Conservation (phyloP, 2,888 invertebrate genomes). For the Pristionchus fissidentatus region DNA sequence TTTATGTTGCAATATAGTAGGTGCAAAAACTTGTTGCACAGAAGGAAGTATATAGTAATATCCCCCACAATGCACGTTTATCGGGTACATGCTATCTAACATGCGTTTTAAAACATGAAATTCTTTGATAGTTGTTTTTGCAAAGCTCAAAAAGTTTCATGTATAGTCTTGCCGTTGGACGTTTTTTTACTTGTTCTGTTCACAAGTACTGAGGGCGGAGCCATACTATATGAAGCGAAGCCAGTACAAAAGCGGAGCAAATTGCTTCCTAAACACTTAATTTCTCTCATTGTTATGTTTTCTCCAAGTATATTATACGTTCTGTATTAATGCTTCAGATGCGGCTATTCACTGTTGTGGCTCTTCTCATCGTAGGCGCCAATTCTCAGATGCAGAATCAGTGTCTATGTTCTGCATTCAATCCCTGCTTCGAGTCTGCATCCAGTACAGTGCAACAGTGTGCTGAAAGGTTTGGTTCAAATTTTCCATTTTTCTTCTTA, state of each 20-base stretch:
- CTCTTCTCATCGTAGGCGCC: background rate
- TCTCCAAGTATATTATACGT: background rate
- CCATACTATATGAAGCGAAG: background rate
- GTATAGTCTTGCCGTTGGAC: background rate
- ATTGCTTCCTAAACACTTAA: background rate
- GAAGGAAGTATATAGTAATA: background rate
- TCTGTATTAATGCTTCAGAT: background rate
- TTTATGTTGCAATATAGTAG: background rate
- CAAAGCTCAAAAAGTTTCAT: background rate
- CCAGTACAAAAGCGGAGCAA: background rate
- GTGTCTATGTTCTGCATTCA: slow-evolving; percentile 21
- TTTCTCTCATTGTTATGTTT: background rate
- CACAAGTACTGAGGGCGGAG: background rate
- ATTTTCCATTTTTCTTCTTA: background rate
- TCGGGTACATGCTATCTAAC: background rate
- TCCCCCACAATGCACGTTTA: background rate
- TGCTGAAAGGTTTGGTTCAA: slow-evolving; percentile 3
- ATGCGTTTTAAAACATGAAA: no score
- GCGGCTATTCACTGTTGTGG: background rate
- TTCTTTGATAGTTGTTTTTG: no score
- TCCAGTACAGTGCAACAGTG: background rate
- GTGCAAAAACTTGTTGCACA: background rate
- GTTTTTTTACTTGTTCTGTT: background rate
- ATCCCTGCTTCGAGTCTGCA: slow-evolving; percentile 10
- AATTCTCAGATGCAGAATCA: slow-evolving; percentile 19